Conservation (phyloP, 2,113 vertebrate species). For the Triplophysa dalaica region DNA sequence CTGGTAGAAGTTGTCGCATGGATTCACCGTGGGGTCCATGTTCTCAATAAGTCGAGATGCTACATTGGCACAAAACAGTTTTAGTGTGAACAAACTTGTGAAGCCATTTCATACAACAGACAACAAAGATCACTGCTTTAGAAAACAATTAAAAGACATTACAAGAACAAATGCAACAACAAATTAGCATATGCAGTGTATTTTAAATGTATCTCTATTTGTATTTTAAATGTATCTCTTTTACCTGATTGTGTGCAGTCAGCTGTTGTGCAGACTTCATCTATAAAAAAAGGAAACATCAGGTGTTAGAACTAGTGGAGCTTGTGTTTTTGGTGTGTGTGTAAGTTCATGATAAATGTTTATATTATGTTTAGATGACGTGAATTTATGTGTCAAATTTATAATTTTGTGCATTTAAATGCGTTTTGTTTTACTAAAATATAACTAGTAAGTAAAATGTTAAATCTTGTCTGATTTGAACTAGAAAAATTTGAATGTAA, state of each 20-base stretch:
- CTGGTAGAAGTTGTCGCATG: slow-evolving; percentile 90
- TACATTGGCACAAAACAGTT: slow-evolving; percentile 57
- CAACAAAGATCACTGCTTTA: no score
- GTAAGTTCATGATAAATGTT: no score
- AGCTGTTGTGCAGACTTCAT: slow-evolving; percentile 87
- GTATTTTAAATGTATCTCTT: slow-evolving; percentile 40
- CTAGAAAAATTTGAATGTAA: no score
- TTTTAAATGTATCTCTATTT: neutral
- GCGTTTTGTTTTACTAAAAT: no score
- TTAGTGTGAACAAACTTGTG: neutral
- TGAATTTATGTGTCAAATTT: no score
- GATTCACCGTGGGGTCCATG: slow-evolving; percentile 83
- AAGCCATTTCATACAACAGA: neutral
- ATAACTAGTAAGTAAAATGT: no score
- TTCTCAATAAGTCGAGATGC: slow-evolving; percentile 90
- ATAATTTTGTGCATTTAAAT: no score
- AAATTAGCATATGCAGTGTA: neutral
- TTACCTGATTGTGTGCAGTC: slow-evolving; percentile 94
- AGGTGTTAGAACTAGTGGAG: neutral
- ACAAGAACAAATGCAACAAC: neutral
- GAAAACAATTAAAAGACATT: neutral
- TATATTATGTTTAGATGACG: no score
- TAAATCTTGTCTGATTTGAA: no score
- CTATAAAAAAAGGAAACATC: slow-evolving; percentile 71
- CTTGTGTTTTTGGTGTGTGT: no score